Conservation (phyloP, 2,113 vertebrate genomes). For the Lathamus discolor region DNA sequence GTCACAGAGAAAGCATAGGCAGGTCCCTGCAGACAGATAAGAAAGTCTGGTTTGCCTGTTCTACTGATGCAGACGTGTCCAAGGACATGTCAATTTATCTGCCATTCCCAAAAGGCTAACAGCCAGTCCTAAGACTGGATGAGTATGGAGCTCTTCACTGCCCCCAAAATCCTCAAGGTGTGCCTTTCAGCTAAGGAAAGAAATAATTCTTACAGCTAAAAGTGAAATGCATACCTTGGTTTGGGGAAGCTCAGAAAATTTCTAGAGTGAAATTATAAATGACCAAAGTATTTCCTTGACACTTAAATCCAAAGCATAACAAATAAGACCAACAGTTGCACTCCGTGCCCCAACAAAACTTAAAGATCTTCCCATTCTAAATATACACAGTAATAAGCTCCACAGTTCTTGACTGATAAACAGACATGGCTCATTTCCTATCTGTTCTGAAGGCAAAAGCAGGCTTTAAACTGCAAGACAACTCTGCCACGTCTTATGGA, state of each 20-base stretch:
- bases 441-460: not conserved
- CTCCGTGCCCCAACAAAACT: accelerated
- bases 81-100: not conserved
- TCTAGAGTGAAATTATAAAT: not conserved
- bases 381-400: not conserved
- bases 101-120: not conserved
- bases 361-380: not conserved
- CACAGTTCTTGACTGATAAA: not conserved
- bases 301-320: not conserved
- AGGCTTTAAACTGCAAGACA: not conserved
- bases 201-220: not conserved
- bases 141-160: not conserved
- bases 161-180: not conserved
- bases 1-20: not conserved
- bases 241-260: not conserved
- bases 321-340: not conserved
- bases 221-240: not conserved
- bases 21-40: not conserved
- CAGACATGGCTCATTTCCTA: not conserved
- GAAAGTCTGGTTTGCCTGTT: not conserved
- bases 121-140: not conserved
- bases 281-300: not conserved
- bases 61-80: not conserved
- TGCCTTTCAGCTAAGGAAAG: not conserved
- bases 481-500: not conserved